Evolutionary conservation across 2,888 invertebrate species (phyloP).

Genomic region (Parnassius mnemosyne): DNA sequence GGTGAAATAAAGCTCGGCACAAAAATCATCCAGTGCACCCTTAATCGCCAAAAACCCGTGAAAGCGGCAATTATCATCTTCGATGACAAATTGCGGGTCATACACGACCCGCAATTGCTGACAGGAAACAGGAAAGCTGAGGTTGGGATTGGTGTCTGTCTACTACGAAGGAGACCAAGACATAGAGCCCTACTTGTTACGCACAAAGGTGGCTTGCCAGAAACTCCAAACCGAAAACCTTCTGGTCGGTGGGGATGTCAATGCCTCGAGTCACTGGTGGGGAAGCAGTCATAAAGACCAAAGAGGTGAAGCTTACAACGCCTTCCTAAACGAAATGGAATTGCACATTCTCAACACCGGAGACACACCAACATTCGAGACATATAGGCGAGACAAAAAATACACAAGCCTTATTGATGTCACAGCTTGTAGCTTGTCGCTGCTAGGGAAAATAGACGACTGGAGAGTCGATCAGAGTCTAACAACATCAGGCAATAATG

Average conservation of each 20-base stretch:
- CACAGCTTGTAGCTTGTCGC: neutral
- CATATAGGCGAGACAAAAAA: neutral
- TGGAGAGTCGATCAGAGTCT: neutral
- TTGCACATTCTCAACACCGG: neutral
- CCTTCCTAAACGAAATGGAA: neutral
- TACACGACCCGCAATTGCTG: too few species aligned
- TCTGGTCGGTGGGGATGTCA: neutral
- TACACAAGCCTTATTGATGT: neutral
- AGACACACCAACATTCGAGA: neutral
- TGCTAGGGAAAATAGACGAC: neutral
- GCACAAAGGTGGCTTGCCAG: neutral
- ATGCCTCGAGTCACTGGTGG: neutral
- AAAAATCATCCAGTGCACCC: too few species aligned
- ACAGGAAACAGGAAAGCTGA: too few species aligned
- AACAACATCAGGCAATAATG: conserved; percentile 32
- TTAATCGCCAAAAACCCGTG: too few species aligned
- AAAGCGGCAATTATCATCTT: too few species aligned
- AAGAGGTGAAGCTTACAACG: neutral
- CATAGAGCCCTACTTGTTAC: too few species aligned
- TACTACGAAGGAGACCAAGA: too few species aligned
- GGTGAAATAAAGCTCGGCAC: too few species aligned
- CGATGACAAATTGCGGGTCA: too few species aligned
- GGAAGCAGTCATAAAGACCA: neutral
- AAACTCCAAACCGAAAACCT: neutral
- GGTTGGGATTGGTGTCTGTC: too few species aligned